Conservation (phyloP, 2,113 vertebrate species). For the Psittacus erithacus region DNA sequence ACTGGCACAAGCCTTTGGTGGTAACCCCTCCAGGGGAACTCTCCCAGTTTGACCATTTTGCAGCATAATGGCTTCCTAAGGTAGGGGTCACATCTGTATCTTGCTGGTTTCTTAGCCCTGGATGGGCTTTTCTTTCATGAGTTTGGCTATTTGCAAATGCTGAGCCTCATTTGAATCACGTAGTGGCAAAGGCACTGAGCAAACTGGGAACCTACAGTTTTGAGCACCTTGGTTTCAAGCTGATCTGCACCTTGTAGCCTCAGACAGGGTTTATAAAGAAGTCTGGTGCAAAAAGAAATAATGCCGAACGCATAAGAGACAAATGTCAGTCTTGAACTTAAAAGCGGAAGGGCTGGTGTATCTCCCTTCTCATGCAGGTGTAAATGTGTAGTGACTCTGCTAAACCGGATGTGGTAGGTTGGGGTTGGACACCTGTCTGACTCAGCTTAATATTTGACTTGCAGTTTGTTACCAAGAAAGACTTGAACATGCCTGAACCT, state of each 20-base stretch:
- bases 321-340: neutral
- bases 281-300: neutral
- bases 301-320: neutral
- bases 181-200: neutral
- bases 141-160: neutral
- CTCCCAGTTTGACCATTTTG: neutral
- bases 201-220: neutral
- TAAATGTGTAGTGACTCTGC: neutral
- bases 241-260: accelerated
- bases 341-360: neutral
- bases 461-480: neutral
- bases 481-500: neutral
- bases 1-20: neutral
- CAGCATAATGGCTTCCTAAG: neutral
- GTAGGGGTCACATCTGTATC: neutral
- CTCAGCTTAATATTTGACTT: neutral
- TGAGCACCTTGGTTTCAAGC: neutral
- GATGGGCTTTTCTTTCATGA: neutral
- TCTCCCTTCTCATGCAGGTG: accelerated
- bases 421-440: neutral
- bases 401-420: accelerated
- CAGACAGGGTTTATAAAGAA: neutral
- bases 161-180: neutral
- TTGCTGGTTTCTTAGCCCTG: neutral
- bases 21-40: neutral